These are phyloP conservation scores for Hypomesus transpacificus DNA, from an alignment of 2,113 vertebrate genomes.

Conservation along the genomic window DNA sequence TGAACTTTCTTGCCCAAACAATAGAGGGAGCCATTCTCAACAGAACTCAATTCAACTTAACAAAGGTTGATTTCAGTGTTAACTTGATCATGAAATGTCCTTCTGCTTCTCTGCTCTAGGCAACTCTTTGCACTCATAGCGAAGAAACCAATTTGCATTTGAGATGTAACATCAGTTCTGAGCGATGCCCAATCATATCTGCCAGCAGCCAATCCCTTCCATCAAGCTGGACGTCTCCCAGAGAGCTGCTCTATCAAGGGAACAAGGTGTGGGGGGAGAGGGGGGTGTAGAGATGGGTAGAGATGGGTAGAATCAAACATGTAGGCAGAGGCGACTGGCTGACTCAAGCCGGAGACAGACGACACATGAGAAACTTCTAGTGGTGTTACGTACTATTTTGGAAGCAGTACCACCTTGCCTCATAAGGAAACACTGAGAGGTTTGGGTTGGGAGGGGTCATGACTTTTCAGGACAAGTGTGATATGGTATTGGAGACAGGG, in stretches of 20 bases:
- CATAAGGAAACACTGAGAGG: constrained; percentile 46
- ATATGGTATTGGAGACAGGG: not conserved
- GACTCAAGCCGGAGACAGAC: constrained; percentile 5
- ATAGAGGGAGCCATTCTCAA: too few relatives aligned
- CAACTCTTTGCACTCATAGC: too few relatives aligned
- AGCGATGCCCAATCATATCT: constrained; percentile 36
- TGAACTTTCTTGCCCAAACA: too few relatives aligned
- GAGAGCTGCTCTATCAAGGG: constrained; percentile 18
- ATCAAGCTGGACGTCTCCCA: constrained; percentile 37
- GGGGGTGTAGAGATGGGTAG: constrained; percentile 38
- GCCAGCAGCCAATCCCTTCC: constrained; percentile 22
- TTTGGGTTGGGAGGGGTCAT: not conserved
- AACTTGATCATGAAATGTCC: not conserved
- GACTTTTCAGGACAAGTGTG: constrained; percentile 7
- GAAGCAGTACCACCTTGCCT: constrained; percentile 16
- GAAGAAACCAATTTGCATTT: not conserved
- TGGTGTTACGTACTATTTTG: not conserved
- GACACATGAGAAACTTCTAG: constrained; percentile 40
- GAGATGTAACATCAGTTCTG: constrained; percentile 9
- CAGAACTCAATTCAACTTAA: too few relatives aligned
- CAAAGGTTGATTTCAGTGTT: not conserved
- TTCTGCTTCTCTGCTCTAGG: not conserved
- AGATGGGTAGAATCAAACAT: constrained; percentile 46
- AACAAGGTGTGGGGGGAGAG: constrained; percentile 14
- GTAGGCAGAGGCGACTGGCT: not conserved